Evolutionary conservation across 2,888 invertebrate species (phyloP).

Genomic region (Ornithoptera alexandrae): DNA sequence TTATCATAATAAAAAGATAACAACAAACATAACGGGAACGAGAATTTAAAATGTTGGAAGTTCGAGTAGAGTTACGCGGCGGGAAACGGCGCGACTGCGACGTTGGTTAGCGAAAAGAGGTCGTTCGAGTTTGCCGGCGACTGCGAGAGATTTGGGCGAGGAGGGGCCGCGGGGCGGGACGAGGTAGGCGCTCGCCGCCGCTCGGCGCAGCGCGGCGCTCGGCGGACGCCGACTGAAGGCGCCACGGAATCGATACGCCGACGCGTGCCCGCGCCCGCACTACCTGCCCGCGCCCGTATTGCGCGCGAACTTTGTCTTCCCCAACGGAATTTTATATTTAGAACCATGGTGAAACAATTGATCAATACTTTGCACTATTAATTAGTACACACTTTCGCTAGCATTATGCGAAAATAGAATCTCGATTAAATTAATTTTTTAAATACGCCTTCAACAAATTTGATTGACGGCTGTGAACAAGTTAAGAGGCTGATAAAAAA

Average conservation of each 20-base stretch:
- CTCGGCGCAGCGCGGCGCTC: constrained; percentile 79
- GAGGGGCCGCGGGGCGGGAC: constrained; percentile 43
- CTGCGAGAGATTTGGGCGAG: constrained; percentile 58
- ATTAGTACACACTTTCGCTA: constrained; percentile 69
- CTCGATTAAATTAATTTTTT: not conserved
- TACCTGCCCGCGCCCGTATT: constrained; percentile 71
- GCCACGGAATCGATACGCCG: constrained; percentile 75
- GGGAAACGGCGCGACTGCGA: constrained; percentile 70
- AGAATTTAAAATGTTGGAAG: constrained; percentile 34
- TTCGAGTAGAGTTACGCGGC: constrained; percentile 73
- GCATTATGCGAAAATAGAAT: constrained; percentile 29
- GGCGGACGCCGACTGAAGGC: constrained; percentile 78
- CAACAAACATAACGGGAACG: constrained; percentile 4
- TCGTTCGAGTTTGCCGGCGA: constrained; percentile 77
- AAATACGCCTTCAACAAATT: not conserved
- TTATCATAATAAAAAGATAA: constrained; percentile 15
- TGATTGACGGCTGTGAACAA: not conserved
- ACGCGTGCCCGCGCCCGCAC: constrained; percentile 62
- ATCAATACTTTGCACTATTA: constrained; percentile 78
- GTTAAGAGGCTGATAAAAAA: too few relatives aligned
- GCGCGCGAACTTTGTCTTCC: constrained; percentile 80
- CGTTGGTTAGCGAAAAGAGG: constrained; percentile 77
- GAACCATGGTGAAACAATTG: constrained; percentile 78
- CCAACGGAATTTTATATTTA: constrained; percentile 79
- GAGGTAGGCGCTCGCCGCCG: constrained; percentile 61